These are phyloP conservation scores for Tetropium fuscum DNA, from an alignment of 2,888 invertebrate species.

Conservation along the genomic window DNA sequence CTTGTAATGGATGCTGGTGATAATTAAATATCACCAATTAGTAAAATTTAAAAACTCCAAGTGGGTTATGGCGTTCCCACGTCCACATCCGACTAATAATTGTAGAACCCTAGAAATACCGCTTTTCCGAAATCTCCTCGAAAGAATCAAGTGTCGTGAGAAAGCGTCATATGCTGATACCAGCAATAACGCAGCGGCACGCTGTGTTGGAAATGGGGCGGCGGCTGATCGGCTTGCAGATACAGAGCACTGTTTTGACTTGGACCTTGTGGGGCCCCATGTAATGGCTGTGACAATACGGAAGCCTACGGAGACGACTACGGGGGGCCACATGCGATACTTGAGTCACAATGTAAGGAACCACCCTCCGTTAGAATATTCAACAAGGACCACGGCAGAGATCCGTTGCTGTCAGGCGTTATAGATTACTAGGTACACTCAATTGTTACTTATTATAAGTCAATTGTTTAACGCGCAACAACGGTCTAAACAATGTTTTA, in stretches of 20 bases:
- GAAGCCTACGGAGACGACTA: slow-evolving; percentile 39
- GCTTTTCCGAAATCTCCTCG: slow-evolving; percentile 6
- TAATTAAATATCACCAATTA: too few relatives aligned
- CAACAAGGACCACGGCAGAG: too few relatives aligned
- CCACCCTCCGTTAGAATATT: too few relatives aligned
- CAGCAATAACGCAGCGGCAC: slow-evolving; percentile 36
- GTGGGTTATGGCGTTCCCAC: too few relatives aligned
- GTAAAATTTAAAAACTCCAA: too few relatives aligned
- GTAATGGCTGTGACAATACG: slow-evolving; percentile 50
- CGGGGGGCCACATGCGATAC: slow-evolving; percentile 50
- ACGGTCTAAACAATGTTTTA: too few relatives aligned
- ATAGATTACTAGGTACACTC: too few relatives aligned
- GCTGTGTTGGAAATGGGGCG: slow-evolving; percentile 44
- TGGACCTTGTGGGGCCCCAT: slow-evolving; percentile 45
- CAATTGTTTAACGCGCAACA: too few relatives aligned
- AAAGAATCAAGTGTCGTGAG: slow-evolving; percentile 44
- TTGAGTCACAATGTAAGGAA: slow-evolving; percentile 44
- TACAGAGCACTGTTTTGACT: slow-evolving; percentile 48
- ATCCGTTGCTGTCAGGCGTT: too few relatives aligned
- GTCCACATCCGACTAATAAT: slow-evolving; percentile 11
- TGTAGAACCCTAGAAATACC: slow-evolving; percentile 28
- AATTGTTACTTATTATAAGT: too few relatives aligned
- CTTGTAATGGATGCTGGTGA: too few relatives aligned
- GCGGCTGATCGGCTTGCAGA: slow-evolving; percentile 46
- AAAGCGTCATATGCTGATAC: slow-evolving; percentile 31